Conservation (phyloP, 2,113 vertebrate species). For the Lampris incognitus region DNA sequence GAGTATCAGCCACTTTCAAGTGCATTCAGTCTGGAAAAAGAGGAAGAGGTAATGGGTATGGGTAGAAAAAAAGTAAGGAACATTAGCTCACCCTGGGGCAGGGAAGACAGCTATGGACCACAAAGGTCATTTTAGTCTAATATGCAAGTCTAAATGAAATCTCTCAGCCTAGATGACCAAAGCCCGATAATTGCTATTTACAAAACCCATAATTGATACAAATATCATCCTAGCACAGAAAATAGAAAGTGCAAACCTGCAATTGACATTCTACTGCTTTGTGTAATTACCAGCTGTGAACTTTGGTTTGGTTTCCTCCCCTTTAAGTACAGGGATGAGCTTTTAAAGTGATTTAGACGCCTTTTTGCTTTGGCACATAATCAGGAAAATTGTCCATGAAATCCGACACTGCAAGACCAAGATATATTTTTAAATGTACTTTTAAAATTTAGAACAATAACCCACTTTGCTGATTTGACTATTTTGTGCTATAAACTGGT, state of each 20-base stretch:
- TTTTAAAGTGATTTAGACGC: slow-evolving; percentile 26
- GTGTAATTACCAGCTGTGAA: slow-evolving; percentile 60
- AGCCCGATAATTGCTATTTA: slow-evolving; percentile 37
- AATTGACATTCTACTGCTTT: slow-evolving; percentile 36
- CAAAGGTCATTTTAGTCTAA: background rate
- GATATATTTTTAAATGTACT: slow-evolving; percentile 2
- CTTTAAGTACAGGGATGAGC: slow-evolving; percentile 43
- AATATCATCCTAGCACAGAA: slow-evolving; percentile 42
- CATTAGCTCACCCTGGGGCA: background rate
- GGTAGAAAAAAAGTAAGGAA: slow-evolving; percentile 8
- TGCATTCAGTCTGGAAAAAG: slow-evolving; percentile 9
- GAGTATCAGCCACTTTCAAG: slow-evolving; percentile 24
- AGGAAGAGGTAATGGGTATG: background rate
- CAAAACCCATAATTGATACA: slow-evolving; percentile 51
- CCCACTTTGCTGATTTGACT: background rate
- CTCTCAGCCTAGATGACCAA: background rate
- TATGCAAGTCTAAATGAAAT: background rate
- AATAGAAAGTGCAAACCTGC: slow-evolving; percentile 44
- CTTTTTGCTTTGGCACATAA: slow-evolving; percentile 8
- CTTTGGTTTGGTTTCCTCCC: slow-evolving; percentile 34
- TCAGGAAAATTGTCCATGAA: slow-evolving; percentile 1
- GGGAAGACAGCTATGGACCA: background rate
- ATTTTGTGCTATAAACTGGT: background rate
- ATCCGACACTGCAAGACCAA: background rate
- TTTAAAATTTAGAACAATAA: background rate